phyloP scores from a whole-genome alignment of 1,140 invertebrate species.

The Holotrichia oblita region DNA sequence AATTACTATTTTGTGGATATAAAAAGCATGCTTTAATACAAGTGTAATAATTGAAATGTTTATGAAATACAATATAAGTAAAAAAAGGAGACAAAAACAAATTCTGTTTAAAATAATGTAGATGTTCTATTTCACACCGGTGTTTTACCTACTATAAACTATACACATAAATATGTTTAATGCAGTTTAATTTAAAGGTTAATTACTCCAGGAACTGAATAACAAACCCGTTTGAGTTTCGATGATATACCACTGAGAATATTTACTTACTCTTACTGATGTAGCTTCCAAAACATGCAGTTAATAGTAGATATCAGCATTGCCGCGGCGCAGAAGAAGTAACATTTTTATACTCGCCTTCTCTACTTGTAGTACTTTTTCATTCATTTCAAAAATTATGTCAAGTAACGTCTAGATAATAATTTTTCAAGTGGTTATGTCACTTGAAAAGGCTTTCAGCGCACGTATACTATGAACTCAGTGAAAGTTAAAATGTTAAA shows the following conservation, averaged over 20 bases:
- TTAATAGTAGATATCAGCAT: neutral
- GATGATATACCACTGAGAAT: neutral
- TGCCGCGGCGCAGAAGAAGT: neutral
- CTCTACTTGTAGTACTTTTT: neutral
- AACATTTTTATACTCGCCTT: neutral
- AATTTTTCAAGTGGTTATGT: slow-evolving; percentile 14
- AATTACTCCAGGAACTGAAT: slow-evolving; percentile 11
- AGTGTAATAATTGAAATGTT: too few relatives aligned
- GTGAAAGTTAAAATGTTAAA: slow-evolving; percentile 35
- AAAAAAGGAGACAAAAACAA: neutral
- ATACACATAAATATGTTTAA: neutral
- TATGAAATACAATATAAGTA: too few relatives aligned
- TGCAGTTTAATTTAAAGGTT: slow-evolving; percentile 21
- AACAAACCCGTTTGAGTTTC: slow-evolving; percentile 14
- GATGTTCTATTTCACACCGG: neutral
- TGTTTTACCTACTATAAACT: neutral
- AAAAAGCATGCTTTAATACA: too few relatives aligned
- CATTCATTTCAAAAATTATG: slow-evolving; percentile 13
- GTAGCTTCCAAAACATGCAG: neutral
- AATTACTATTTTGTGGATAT: too few relatives aligned
- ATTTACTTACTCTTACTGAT: neutral
- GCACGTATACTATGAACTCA: neutral
- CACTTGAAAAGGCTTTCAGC: slow-evolving; percentile 27
- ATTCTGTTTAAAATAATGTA: too few relatives aligned
- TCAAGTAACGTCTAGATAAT: slow-evolving; percentile 30